A percentile compares a stretch with the other conserved stretches of the same genome.
Evolutionary conservation across 2,888 invertebrate species (phyloP).

Genomic region (Lasioglossum lativentre): DNA sequence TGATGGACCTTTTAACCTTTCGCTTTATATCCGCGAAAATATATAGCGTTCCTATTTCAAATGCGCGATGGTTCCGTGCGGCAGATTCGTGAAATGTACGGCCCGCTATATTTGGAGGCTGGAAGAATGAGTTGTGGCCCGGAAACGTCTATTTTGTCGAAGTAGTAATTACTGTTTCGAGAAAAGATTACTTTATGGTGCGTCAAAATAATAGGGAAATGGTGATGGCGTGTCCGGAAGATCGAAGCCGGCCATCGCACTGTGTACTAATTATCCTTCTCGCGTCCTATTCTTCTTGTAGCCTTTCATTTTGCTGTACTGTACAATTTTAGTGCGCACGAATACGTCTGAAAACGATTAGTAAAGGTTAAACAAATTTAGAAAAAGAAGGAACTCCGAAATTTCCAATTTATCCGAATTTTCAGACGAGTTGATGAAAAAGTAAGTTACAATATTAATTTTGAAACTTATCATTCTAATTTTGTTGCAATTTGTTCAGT

Average conservation of each 20-base stretch:
- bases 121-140: neutral
- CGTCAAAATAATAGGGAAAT: neutral
- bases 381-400: neutral
- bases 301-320: neutral
- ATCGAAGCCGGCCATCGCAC: neutral
- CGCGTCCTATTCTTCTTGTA: neutral
- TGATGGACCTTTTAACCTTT: conserved; percentile 49
- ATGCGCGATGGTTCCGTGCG: conserved; percentile 20
- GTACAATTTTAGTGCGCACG: too few relatives aligned
- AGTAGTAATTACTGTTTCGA: neutral
- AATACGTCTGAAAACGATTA: neutral
- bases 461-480: too few relatives aligned
- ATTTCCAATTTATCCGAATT: too few relatives aligned
- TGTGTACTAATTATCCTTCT: neutral
- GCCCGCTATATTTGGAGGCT: neutral
- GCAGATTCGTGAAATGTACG: conserved; percentile 37
- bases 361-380: neutral
- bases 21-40: conserved; percentile 43
- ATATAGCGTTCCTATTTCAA: conserved; percentile 35
- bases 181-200: neutral
- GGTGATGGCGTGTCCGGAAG: neutral
- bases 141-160: neutral
- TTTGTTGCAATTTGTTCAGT: too few relatives aligned
- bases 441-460: too few relatives aligned
- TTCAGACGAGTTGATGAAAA: too few relatives aligned